Base-by-base conservation (phyloP, 1,140 invertebrate genomes). In the Camponotus vicinus region DNA sequence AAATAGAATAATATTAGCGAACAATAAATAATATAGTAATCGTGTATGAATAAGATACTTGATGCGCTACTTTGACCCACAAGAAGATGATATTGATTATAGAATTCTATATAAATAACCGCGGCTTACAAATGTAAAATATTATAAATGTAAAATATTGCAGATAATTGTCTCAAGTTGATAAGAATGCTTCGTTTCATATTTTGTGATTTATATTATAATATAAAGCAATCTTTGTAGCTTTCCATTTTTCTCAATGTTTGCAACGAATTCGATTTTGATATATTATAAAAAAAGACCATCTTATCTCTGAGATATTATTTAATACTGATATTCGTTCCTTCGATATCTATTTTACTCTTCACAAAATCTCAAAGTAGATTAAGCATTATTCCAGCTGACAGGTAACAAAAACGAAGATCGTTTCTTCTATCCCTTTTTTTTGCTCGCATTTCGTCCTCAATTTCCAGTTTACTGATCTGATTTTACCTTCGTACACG, bases 401-500 rank as follows among this genome's bases (percentile, higher is more conserved):
- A 75, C 52, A 45, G 49, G n/a, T 40, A 55, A 27, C 40, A 83
- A 37, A 75, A 75, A 49, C 18, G n/a, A 45, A n/a, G 61, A 87
- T 90, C 61, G 85, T 77, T 77, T 67, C 78, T 37, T 67, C 40
- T 79, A 34, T 32, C 45, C 18, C 66, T 52, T 34, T 49, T 34
- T 64, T 34, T 11, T 15, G 40, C 21, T 0, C 8, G 40, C 69
- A 45, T 83, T 66, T 55, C 67, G 63, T 18, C 45, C 84, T 69
- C 42, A 21, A 75, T 78, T 57, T 75, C 49, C 40, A 82, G 61
- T 85, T 52, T 66, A 15, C 18, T 45, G 59, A 7, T 27, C 76
- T 27, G 64, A 61, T 63, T 70, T 82, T 82, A 79, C 55, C 52
- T 80, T 79, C 63, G 52, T 87, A 88, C 80, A 66, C 66, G 86